A percentile compares a stretch with the other conserved stretches of the same genome.
Evolutionary conservation across 2,113 vertebrate genomes (phyloP).

Genomic region (Bolborhynchus lineola): DNA sequence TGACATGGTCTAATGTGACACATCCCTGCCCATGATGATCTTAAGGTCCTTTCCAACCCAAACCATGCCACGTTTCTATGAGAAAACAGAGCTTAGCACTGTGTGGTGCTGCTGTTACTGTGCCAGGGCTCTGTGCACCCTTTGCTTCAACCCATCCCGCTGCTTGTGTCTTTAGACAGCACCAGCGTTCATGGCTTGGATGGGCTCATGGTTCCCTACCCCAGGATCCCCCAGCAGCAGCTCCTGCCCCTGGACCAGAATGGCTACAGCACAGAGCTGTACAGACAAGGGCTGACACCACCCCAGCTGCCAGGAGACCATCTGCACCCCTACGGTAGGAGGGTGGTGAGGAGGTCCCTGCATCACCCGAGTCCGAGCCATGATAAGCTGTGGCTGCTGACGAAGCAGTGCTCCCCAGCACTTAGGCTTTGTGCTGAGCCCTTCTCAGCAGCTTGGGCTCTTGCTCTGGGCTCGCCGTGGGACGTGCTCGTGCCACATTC

Average conservation of each 20-base stretch:
- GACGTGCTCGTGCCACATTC: not conserved
- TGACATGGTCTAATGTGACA: not conserved
- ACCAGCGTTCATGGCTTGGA: conserved; percentile 84
- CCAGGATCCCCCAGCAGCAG: conserved; percentile 82
- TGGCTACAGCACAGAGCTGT: conserved; percentile 82
- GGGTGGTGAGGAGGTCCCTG: not conserved
- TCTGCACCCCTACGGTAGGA: conserved; percentile 85
- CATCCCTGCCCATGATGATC: not conserved
- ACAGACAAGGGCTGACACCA: conserved; percentile 85
- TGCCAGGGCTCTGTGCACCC: not conserved
- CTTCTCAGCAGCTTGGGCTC: not conserved
- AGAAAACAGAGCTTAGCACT: fast-evolving
- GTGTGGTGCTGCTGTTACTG: not conserved
- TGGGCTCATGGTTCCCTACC: conserved; percentile 80
- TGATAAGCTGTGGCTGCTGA: not conserved
- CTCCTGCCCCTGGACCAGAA: conserved; percentile 84
- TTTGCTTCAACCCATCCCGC: not conserved
- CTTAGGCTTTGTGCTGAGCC: not conserved
- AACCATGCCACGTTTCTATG: not conserved
- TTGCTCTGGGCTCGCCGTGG: too few species aligned
- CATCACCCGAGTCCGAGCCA: fast-evolving
- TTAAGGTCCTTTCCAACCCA: not conserved
- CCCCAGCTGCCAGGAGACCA: conserved; percentile 83
- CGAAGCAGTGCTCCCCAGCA: fast-evolving
- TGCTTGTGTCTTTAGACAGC: conserved; percentile 69